Percentiles rank a stretch among this genome's conserved stretches.
phyloP scores from a whole-genome alignment of 2,113 vertebrate genomes.

The Alouatta palliata region DNA sequence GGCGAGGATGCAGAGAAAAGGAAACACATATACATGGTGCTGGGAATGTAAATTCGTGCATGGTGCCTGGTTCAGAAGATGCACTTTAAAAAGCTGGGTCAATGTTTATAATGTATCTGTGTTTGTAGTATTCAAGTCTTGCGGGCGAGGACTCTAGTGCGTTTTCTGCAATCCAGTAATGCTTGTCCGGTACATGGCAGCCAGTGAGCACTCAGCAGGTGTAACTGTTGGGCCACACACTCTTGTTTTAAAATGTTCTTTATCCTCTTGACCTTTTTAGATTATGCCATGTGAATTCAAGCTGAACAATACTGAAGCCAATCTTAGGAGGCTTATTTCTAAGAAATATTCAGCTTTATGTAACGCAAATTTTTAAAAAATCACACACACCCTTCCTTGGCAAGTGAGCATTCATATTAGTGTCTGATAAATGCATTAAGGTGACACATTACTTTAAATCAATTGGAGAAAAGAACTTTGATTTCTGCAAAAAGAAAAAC shows the following conservation, averaged over 20 bases:
- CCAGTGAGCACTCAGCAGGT: conserved; percentile 30
- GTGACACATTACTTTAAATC: neutral
- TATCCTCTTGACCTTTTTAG: neutral
- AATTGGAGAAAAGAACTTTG: neutral
- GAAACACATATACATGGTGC: too few relatives aligned
- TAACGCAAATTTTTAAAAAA: neutral
- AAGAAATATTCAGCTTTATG: neutral
- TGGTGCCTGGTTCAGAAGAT: neutral
- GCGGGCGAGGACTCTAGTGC: neutral
- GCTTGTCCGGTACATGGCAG: neutral
- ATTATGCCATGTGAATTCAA: neutral
- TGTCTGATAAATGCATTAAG: neutral
- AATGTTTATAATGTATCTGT: neutral
- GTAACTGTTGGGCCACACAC: neutral
- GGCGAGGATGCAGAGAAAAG: too few relatives aligned
- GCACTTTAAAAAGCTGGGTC: neutral
- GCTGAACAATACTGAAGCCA: neutral
- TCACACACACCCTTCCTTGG: neutral
- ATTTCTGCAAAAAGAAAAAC: neutral
- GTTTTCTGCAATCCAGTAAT: neutral
- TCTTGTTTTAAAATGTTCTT: neutral
- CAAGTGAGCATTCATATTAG: neutral
- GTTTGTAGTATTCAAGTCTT: neutral
- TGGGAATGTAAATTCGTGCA: too few relatives aligned
- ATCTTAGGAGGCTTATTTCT: neutral